phyloP scores from a whole-genome alignment of 1,140 invertebrate species.

The Globodera rostochiensis region DNA sequence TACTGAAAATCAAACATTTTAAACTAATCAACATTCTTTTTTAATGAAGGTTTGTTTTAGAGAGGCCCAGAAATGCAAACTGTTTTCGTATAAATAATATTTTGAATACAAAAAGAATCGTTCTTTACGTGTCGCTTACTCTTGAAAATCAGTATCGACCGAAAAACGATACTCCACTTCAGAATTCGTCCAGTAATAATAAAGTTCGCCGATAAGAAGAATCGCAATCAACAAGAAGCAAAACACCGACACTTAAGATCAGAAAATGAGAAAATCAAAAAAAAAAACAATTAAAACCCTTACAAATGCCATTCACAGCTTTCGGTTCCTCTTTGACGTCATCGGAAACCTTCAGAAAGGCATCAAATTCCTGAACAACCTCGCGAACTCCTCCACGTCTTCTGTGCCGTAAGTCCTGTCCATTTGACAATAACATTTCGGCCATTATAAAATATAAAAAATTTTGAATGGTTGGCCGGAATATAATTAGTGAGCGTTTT shows the following conservation, averaged over 20 bases:
- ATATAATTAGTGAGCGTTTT: no score
- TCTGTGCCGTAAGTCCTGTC: constrained; percentile 36
- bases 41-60: no score
- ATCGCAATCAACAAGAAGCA: constrained; percentile 47
- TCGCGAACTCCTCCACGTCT: constrained; percentile 32
- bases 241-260: constrained; percentile 39
- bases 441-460: background rate
- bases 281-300: constrained; percentile 15
- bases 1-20: constrained; percentile 33
- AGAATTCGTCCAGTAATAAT: constrained; percentile 40
- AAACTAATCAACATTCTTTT: background rate
- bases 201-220: constrained; percentile 37
- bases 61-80: background rate
- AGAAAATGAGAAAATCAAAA: background rate
- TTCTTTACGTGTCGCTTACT: constrained; percentile 32
- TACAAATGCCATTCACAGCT: constrained; percentile 48
- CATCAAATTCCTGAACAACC: constrained; percentile 50
- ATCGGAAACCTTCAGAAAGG: constrained; percentile 47
- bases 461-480: no score
- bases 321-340: constrained; percentile 54
- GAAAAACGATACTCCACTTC: constrained; percentile 52
- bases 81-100: constrained; percentile 1
- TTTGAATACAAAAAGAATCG: constrained; percentile 22
- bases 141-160: constrained; percentile 50
- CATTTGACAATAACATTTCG: constrained; percentile 16